A percentile compares a stretch with the other conserved stretches of the same genome.
Evolutionary conservation across 2,113 vertebrate genomes (phyloP).

Genomic region (Gadus chalcogrammus): DNA sequence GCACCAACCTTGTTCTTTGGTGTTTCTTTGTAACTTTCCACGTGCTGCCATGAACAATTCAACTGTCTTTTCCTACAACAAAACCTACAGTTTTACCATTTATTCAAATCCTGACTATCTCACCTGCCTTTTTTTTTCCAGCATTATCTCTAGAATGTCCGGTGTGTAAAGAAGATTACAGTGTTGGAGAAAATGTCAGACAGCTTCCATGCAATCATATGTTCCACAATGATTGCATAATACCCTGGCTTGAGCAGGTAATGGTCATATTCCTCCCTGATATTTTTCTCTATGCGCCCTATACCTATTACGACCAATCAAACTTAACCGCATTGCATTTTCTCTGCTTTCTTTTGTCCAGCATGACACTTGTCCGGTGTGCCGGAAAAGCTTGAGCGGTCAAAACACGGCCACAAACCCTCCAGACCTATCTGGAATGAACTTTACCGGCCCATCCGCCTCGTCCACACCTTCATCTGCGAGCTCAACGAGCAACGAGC

Average conservation of each 20-base stretch:
- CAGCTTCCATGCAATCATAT: constrained; percentile 97
- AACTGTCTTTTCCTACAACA: too few species aligned
- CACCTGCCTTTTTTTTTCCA: constrained; percentile 44
- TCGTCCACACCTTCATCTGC: constrained; percentile 79
- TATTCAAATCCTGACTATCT: background rate
- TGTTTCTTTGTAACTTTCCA: too few species aligned
- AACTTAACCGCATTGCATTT: background rate
- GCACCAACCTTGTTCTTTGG: too few species aligned
- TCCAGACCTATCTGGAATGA: constrained; percentile 90
- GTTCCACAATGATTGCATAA: constrained; percentile 95
- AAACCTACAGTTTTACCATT: too few species aligned
- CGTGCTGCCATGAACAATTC: too few species aligned
- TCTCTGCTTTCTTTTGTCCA: constrained; percentile 48
- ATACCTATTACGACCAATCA: background rate
- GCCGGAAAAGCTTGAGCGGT: constrained; percentile 95
- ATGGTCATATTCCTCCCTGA: background rate
- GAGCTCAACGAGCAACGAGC: constrained; percentile 89
- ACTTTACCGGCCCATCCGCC: constrained; percentile 87
- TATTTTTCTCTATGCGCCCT: background rate
- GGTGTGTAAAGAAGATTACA: constrained; percentile 98
- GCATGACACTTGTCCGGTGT: constrained; percentile 98
- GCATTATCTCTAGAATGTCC: constrained; percentile 93
- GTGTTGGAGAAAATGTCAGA: constrained; percentile 85
- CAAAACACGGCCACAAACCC: constrained; percentile 98
- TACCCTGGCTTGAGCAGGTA: constrained; percentile 98